Evolutionary conservation across 92 coral and sea anemone species (phyloP), one percentile per base, ranked within the genome.

Genomic region (Isaurus tuberculatus): DNA sequence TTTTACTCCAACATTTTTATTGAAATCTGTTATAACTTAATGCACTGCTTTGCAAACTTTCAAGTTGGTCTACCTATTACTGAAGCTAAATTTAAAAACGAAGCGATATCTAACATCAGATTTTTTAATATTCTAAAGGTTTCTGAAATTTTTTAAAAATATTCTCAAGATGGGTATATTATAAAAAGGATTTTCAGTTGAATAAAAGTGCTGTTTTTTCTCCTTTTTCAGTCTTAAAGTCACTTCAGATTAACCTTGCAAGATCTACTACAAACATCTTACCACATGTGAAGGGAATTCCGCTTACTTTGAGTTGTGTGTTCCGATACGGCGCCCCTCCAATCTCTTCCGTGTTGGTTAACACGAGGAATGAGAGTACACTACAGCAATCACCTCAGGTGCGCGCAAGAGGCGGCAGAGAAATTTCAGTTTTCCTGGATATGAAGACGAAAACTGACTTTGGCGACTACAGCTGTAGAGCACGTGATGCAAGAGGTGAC

Each of bases 301-400:
- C 81, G 2, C 69, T 75, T 11, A 75, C 81, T 5, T 64, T 75
- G 30, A 75, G 49, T 4, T 75, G 81, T 17, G 33, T 57, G n/a
- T 75, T 75, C 69, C 81, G 2, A 16, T 36, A 75, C 15, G 81
- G 81, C 5, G 81, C 81, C 22, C 81, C 81, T 75, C 81, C 81
- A 5, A 58, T 75, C 69, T n/a, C 81, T 3, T 75, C 69, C 22
- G 51, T 55, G 1, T 13, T 75, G 53, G 11, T 55, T 49, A 75
- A 75, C 22, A 19, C 25, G 8, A 30, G 20, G 4, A 9, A 46
- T 1, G 33, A 19, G 55, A 27, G 5, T 8, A 14, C 23, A 25
- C 6, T 2, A 13, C 74, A 20, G 23, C 2, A 68, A 22, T n/a
- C n/a, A 5, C 44, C 33, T 10, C 36, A 22, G 26, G 68, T 37